Evolutionary conservation across 2,797 vertebrate species (phyloP), one percentile per base, ranked within the genome.

Genomic region (Florisuga fusca): DNA sequence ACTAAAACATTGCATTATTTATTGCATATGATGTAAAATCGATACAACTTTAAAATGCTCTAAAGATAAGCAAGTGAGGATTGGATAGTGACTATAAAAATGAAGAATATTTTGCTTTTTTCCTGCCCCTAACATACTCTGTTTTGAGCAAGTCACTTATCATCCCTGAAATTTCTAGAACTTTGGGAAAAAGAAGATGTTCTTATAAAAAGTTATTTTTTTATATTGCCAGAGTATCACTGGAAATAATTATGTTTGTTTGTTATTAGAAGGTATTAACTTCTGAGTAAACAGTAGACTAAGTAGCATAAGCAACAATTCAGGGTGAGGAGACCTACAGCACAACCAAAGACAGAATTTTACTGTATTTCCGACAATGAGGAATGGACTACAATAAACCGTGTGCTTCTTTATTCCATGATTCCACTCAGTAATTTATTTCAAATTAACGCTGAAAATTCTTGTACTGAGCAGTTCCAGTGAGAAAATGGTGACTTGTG

Each of bases 401-500:
- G 2, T 18, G 22, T 25, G 6, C 10, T 72, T 22, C 22, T 61
- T 83, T 74, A 22, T 26, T 26, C 9, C 6, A 5, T 53, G 17
- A 51, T 89, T 91, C 68, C 6, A 27, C 48, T 61, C 66, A 27
- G 10, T 67, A 91, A 86, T 89, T 93, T 82, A 15, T 92, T 96
- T 94, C 73, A 88, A 85, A 77, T 88, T 92, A 86, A 87, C 84
- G 62, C 53, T 68, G 69, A 94, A 94, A 93, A 94, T 87, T 33
- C 14, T 43, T 57, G 9, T 38, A 41, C 26, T 23, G 27, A 66
- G 89, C 45, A 64, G 7, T 82, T 96, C n/a, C 51, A 77, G 46
- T 76, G 57, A 88, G 77, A 21, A 89, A 84, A 19, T 57, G 7
- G 79, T 92, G 46, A 74, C 23, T 46, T 74, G 4, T 20, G n/a